Evolutionary conservation across 2,113 vertebrate species (phyloP).

Genomic region (Serilophus lunatus): DNA sequence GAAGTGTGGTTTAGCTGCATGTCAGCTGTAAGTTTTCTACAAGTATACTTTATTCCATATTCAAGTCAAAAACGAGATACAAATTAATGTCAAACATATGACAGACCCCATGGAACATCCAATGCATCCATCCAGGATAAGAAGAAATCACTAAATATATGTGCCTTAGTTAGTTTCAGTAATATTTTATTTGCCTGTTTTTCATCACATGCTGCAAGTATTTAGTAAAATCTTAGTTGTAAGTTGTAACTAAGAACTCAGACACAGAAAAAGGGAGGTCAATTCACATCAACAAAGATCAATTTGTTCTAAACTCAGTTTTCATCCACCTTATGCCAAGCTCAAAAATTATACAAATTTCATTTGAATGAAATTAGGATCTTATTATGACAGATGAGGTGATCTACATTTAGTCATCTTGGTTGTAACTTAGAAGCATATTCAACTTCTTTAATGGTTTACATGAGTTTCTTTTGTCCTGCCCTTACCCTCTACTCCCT

Average conservation of each 20-base stretch:
- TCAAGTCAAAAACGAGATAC: background rate
- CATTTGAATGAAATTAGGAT: background rate
- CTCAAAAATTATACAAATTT: background rate
- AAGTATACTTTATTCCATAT: background rate
- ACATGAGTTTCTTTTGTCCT: background rate
- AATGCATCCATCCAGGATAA: background rate
- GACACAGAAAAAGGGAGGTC: background rate
- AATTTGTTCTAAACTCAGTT: background rate
- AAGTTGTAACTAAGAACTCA: background rate
- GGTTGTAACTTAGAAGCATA: background rate
- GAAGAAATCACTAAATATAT: background rate
- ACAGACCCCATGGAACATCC: background rate
- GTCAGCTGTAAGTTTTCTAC: background rate
- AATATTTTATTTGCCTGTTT: background rate
- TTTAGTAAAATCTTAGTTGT: background rate
- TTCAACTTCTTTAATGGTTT: background rate
- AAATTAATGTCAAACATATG: background rate
- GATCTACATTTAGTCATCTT: background rate
- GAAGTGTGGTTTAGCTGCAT: background rate
- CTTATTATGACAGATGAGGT: background rate
- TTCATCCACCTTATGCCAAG: background rate
- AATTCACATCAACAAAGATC: background rate
- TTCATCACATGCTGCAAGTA: background rate
- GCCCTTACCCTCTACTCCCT: fast-evolving
- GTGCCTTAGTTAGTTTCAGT: background rate